Base-by-base conservation (phyloP, 2,888 invertebrate genomes). In the Papilio gigon region DNA sequence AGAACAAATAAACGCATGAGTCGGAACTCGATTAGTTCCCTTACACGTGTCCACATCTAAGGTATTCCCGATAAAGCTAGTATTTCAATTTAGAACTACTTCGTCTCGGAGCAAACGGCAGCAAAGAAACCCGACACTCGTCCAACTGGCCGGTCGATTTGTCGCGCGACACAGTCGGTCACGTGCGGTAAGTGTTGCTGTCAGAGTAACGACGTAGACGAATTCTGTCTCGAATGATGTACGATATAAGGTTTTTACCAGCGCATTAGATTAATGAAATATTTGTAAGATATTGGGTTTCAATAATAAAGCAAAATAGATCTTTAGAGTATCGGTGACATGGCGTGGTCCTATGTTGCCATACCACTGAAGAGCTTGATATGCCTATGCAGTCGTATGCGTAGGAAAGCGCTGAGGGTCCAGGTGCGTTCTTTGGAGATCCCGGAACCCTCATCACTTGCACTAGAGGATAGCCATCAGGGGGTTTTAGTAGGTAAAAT, bases 111-210 rank as follows among this genome's bases (percentile, higher is more conserved):
- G 64, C 44, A 64, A 67, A 70, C 65, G 33, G 61, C 56, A 63
- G 72, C 70, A 71, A 73, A 70, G 74, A 74, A 76, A 74, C 66
- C 61, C 71, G 69, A 75, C 60, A 71, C 83, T 78, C 76, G 80
- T 80, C 77, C 79, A 80, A 85, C 85, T 78, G 78, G 83, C 87
- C 81, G 74, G 73, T 71, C 70, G 80, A 84, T 79, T 80, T 81
- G 82, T 84, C 79, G 77, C 70, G 70, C 79, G 83, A 85, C 80
- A 76, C 75, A 72, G 73, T 67, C 58, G 37, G 72, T 75, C 82
- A 83, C 81, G 80, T 82, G 82, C 77, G 58, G 12, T 33, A 47
- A 47, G 47, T 50, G 27, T 68, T 20, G n/a, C 40, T 37, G 64
- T 47, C 63, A 63, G 44, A 69, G 70, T 44, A 71, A 73, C 70